Base-by-base conservation (phyloP, 1,140 invertebrate species). In the Euura lappo region DNA sequence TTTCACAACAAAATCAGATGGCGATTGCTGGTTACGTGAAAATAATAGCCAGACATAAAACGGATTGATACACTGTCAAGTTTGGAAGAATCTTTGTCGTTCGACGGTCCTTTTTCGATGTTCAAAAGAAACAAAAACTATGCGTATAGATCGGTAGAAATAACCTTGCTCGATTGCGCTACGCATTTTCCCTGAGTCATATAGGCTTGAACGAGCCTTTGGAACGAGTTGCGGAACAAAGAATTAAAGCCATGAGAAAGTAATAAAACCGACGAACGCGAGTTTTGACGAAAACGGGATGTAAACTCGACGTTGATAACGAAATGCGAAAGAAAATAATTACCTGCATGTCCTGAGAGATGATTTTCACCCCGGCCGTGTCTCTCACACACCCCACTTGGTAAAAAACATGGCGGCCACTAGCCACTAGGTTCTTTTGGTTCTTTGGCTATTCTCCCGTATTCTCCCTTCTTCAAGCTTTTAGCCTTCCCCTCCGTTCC, bases 291-390 rank as follows among this genome's bases (percentile, higher is more conserved):
- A 28, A 51, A 43, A 6, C 28, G 28, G 28, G 28, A 28, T 28
- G 28, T 28, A 28, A 28, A 28, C 28, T 28, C 28, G 28, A 28
- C 28, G 28, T 28, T 28, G 28, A 28, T 28, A n/a, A 69, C 3
- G 43, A 5, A 71, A 71, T 51, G 13, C 8, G 13, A 51, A 42
- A 64, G 5, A 44, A 28, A 28, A 64, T 6, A 6, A 65, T 71
- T 86, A 87, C 87, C 86, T 87, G 85, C 85, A 87, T 87, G 79
- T 83, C 86, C 83, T 83, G 84, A 88, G 85, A 87, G 87, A 88
- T 82, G 86, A 88, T 86, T 86, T 87, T 86, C 86, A 87, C 86
- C 86, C 87, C 86, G 87, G 85, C 82, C 82, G 84, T 83, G 81
- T 84, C 84, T 87, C 51, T 60, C 51, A 87, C 83, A 87, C 86